phyloP scores from a whole-genome alignment of 2,797 vertebrate genomes.

The Dicrostonyx torquatus region DNA sequence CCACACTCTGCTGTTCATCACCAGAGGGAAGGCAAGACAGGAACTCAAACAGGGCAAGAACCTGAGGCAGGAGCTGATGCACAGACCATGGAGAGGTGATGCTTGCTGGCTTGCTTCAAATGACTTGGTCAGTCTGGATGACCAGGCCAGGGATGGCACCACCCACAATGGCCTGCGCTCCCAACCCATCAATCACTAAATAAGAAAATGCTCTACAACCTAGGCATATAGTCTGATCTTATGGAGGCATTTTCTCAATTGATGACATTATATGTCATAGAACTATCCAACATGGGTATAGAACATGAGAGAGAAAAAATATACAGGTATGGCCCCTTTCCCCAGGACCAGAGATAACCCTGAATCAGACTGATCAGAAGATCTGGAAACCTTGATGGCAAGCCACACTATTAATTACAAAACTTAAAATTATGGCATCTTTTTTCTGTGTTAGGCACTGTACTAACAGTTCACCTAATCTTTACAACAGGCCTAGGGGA shows the following conservation, averaged over 20 bases:
- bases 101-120: not conserved
- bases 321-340: not conserved
- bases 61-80: not conserved
- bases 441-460: not conserved
- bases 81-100: not conserved
- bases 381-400: not conserved
- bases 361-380: not conserved
- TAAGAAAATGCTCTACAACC: not conserved
- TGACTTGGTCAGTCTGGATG: not conserved
- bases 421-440: not conserved
- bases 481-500: not conserved
- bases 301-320: not conserved
- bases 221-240: not conserved
- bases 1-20: not conserved
- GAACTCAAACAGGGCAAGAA: not conserved
- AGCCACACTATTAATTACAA: not conserved
- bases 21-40: not conserved
- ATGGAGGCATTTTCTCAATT: not conserved
- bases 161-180: not conserved
- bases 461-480: constrained; percentile 10
- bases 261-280: not conserved
- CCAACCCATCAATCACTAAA: not conserved
- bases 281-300: not conserved
- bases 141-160: not conserved
- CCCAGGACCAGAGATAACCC: not conserved